Evolutionary conservation across 30 jellyfish, hydroid and myxozoan species (phyloP), one percentile per base, ranked within the genome.

Genomic region (Turritopsis rubra): DNA sequence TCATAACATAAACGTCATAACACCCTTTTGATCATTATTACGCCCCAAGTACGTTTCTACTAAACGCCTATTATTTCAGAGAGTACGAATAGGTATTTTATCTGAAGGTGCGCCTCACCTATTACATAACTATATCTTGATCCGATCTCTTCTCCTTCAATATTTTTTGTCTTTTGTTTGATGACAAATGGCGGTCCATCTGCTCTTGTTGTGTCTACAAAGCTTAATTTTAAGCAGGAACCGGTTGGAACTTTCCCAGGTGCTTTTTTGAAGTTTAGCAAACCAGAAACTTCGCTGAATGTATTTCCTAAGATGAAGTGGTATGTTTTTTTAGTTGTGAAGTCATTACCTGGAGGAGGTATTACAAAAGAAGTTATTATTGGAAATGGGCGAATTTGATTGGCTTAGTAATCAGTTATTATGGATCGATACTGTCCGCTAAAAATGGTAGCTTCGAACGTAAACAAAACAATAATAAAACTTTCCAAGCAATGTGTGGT

Each of bases 101-200:
- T 41, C 60, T 41, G 13, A 3, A 41, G 60, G 5, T n/a, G n/a
- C n/a, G n/a, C 5, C 60, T 41, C 60, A 41, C 77, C 77, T 23
- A 68, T 16, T 8, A 22, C 28, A 1, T 82, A 83, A 9, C 66
- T 26, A 52, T 29, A 79, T 5, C 9, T 82, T 18, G 72, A 30
- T 18, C 86, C 91, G n/a, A 88, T 52, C 1, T 66, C 83, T 22
- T 81, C 79, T 28, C 73, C 84, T 16, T 88, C 77, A 4, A 89
- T 75, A 71, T 84, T 94, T 29, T 65, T 71, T 1, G 18, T 29
- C 7, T 41, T 80, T 29, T 30, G 79, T 30, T 85, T 54, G 86
- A 85, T 85, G 20, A 25, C 52, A 0, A 85, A 81, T 52, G 95
- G 28, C n/a, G 94, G 31, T 21, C 74, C 90, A 85, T 89, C 96